Evolutionary conservation across 2,113 vertebrate species (phyloP).

Genomic region (Ahaetulla prasina): DNA sequence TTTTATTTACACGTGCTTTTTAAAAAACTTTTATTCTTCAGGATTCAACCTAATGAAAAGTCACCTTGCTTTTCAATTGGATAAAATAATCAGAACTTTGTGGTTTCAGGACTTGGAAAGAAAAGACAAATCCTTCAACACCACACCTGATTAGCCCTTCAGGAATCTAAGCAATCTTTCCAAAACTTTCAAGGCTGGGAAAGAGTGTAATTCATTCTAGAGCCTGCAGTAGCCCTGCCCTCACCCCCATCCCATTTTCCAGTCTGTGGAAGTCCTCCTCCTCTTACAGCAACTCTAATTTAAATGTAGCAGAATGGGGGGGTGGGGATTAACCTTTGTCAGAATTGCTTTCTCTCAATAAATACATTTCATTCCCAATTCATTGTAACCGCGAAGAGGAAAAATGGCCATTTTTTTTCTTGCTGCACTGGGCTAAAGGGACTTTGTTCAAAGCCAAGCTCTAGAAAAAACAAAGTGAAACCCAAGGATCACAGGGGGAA

Average conservation of each 20-base stretch:
- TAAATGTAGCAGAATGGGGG: slow-evolving; percentile 20
- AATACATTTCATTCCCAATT: slow-evolving; percentile 38
- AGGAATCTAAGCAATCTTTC: neutral
- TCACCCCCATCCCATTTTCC: neutral
- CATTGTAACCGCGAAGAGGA: slow-evolving; percentile 37
- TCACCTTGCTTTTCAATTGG: neutral
- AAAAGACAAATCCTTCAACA: neutral
- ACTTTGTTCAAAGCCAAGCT: slow-evolving; percentile 21
- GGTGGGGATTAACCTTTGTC: slow-evolving; percentile 43
- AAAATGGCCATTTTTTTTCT: slow-evolving; percentile 43
- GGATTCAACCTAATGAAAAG: neutral
- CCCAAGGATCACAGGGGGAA: neutral
- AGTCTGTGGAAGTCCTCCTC: neutral
- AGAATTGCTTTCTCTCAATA: slow-evolving; percentile 41
- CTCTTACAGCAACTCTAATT: slow-evolving; percentile 10
- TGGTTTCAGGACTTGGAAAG: slow-evolving; percentile 25
- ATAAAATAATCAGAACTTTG: slow-evolving; percentile 7
- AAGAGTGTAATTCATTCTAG: slow-evolving; percentile 26
- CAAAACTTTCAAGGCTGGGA: neutral
- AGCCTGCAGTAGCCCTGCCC: slow-evolving; percentile 9
- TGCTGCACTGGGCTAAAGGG: slow-evolving; percentile 37
- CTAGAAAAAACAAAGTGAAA: neutral
- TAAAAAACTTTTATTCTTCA: neutral
- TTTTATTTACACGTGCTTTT: neutral
- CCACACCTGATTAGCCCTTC: slow-evolving; percentile 6